These are phyloP conservation scores for Megalonaias nervosa DNA, from an alignment of 1,140 invertebrate species.

Conservation along the genomic window DNA sequence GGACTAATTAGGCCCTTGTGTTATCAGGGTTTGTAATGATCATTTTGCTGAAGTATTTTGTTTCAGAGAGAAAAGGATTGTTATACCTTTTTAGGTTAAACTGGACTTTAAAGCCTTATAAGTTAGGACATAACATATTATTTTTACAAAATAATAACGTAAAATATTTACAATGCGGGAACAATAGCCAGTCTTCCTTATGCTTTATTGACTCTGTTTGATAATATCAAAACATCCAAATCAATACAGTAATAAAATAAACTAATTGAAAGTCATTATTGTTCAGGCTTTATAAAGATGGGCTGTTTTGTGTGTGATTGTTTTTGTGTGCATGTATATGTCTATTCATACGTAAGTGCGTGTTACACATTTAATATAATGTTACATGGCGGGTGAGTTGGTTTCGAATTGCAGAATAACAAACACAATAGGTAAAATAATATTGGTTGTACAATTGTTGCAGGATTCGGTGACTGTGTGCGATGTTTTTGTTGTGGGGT, in stretches of 20 bases:
- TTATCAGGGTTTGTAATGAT: too few species aligned
- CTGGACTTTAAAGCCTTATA: too few species aligned
- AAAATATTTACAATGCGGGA: too few species aligned
- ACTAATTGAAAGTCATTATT: not conserved
- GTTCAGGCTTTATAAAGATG: not conserved
- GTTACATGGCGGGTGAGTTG: not conserved
- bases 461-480: conserved; percentile 10
- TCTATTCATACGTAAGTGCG: not conserved
- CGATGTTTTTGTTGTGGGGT: conserved; percentile 17
- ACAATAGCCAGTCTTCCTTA: too few species aligned
- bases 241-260: not conserved
- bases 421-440: not conserved
- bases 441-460: not conserved
- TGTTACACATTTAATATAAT: not conserved
- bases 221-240: not conserved
- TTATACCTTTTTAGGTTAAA: too few species aligned
- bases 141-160: too few species aligned
- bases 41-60: too few species aligned
- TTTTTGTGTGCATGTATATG: not conserved
- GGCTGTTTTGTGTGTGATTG: not conserved
- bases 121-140: too few species aligned
- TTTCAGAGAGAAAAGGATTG: too few species aligned
- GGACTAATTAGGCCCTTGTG: too few species aligned
- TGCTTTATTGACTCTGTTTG: too few species aligned
- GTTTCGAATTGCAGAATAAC: not conserved